These are phyloP conservation scores for Platichthys stellatus DNA, from an alignment of 2,113 vertebrate genomes.

Conservation along the genomic window DNA sequence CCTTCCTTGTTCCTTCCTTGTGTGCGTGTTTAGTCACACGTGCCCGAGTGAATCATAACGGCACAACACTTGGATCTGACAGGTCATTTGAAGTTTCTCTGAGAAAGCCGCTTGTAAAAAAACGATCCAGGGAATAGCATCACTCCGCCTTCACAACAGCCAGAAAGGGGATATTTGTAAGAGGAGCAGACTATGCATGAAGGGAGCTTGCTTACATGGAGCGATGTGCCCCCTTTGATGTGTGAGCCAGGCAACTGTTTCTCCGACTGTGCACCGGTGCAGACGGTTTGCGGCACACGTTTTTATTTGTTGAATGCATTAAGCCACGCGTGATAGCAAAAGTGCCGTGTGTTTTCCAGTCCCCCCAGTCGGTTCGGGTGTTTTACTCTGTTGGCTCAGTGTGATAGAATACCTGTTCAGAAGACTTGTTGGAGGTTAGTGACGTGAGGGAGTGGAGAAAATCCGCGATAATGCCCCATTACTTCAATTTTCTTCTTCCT, in stretches of 20 bases:
- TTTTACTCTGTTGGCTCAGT: background rate
- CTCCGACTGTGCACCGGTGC: background rate
- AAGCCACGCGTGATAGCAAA: conserved; percentile 13
- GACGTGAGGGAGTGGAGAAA: conserved; percentile 20
- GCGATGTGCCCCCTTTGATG: background rate
- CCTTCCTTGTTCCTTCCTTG: background rate
- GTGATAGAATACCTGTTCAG: conserved; percentile 12
- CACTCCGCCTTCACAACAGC: conserved; percentile 3
- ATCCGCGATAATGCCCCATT: conserved; percentile 49
- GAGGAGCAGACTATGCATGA: conserved; percentile 14
- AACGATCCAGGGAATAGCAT: conserved; percentile 18
- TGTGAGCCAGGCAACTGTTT: conserved; percentile 8
- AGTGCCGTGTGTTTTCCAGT: conserved; percentile 19
- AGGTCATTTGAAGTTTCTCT: conserved; percentile 40
- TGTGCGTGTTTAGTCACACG: conserved; percentile 15
- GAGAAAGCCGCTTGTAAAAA: conserved; percentile 27
- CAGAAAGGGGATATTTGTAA: conserved; percentile 5
- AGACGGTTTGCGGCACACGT: background rate
- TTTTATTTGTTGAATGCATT: conserved; percentile 32
- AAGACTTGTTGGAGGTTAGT: conserved; percentile 41
- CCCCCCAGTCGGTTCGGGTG: conserved; percentile 14
- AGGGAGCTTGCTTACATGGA: conserved; percentile 32
- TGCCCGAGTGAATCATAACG: conserved; percentile 12
- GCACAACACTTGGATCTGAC: conserved; percentile 18
- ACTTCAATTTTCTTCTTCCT: conserved; percentile 31